Conservation (phyloP, 2,888 invertebrate genomes). For the Drosophila picticornis region DNA sequence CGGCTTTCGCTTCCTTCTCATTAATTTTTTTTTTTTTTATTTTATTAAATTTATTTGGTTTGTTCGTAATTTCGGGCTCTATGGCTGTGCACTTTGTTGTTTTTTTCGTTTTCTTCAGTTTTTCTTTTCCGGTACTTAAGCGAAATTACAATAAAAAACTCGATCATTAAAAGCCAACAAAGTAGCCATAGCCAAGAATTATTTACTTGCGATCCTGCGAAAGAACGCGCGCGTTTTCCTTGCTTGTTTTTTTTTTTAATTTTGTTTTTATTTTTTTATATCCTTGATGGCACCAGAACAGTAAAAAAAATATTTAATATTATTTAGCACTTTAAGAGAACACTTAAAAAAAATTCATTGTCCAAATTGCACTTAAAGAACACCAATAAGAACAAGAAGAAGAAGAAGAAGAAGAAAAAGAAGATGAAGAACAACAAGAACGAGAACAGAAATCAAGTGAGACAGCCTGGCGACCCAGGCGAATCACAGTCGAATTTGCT, state of each 20-base stretch:
- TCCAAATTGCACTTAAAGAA: slow-evolving; percentile 42
- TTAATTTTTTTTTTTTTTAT: not conserved
- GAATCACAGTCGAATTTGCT: slow-evolving; percentile 23
- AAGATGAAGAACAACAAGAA: slow-evolving; percentile 13
- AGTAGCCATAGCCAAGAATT: slow-evolving; percentile 4
- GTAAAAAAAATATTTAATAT: slow-evolving; percentile 22
- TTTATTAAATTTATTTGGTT: slow-evolving; percentile 8
- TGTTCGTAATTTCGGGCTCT: slow-evolving; percentile 15
- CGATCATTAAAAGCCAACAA: slow-evolving; percentile 3
- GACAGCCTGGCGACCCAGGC: slow-evolving; percentile 49
- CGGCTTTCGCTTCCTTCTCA: not conserved
- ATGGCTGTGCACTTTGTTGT: slow-evolving; percentile 15
- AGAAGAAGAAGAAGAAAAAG: slow-evolving; percentile 22
- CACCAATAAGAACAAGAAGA: slow-evolving; percentile 24
- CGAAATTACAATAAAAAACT: not conserved
- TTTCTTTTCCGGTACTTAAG: slow-evolving; percentile 9
- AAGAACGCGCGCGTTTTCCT: slow-evolving; percentile 15
- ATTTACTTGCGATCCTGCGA: slow-evolving; percentile 39
- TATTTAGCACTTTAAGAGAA: slow-evolving; percentile 41
- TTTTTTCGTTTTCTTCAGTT: slow-evolving; percentile 1
- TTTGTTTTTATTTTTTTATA: slow-evolving; percentile 5
- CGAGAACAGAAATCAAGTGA: slow-evolving; percentile 27
- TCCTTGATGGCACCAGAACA: slow-evolving; percentile 35
- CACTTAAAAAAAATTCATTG: slow-evolving; percentile 61
- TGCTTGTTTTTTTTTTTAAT: not conserved